Evolutionary conservation across 37 sponge, comb jelly and placozoan species (phyloP), one percentile per base, ranked within the genome.

Genomic region (Dysidea cf. avara): DNA sequence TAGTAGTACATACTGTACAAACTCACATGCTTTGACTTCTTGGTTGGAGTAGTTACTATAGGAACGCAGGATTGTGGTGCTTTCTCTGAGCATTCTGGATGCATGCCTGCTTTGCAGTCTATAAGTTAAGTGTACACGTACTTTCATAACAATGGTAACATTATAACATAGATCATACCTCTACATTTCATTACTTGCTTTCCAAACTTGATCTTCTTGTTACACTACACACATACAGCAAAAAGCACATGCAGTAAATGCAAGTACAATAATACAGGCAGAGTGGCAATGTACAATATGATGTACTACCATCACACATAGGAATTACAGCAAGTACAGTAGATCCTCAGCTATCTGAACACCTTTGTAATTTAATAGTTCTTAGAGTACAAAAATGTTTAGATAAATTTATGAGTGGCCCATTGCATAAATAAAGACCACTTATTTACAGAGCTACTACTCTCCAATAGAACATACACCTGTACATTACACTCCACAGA

Each of bases 1-100:
- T n/a, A n/a, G n/a, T n/a, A n/a, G n/a, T n/a, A n/a, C n/a, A n/a
- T n/a, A n/a, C n/a, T n/a, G n/a, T n/a, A n/a, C n/a, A n/a, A n/a
- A n/a, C n/a, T n/a, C n/a, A n/a, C 17, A 68, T 50, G 53, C 72
- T 54, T 71, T 56, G 60, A 62, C 48, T 78, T 91, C 84, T 74
- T 84, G 55, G 76, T 83, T 7, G 93, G 94, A 7, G 93, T 96
- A 18, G 77, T 80, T 0, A 80, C 90, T 33, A 68, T 62, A 43
- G 94, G 96, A 12, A 96, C 81, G 80, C 96, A 96, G 14, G 93
- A 94, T 26, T 89, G 75, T 33, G 90, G 87, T 16, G 79, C 83
- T 32, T 89, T 82, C 7, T 66, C 61, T 68, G 86, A 79, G 40
- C 96, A 96, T 22, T 88, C 84, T 14, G 66, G 56, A 39, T 92